Base-by-base conservation (phyloP, 2,797 vertebrate species). In the Serranus cabrilla region DNA sequence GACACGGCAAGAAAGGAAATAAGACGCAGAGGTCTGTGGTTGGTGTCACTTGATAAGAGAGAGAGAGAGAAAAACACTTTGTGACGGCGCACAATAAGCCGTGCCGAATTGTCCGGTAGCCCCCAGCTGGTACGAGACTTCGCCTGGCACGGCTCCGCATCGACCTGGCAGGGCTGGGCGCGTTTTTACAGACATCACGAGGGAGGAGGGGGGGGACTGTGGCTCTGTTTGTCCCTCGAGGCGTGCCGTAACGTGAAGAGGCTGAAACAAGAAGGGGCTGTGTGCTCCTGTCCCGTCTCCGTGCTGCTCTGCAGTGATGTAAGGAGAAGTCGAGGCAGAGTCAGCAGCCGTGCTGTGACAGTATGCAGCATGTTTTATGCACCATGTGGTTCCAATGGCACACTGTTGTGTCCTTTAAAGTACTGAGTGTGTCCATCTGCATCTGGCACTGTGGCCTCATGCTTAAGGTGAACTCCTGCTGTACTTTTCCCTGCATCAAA, bases 231-330 rank as follows among this genome's bases (percentile, higher is more conserved):
- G 54, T 54, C 68, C 71, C 70, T 37, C 0, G 11, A 71, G 90
- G 78, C 62, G 18, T 49, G 59, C 69, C 5, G 58, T 58, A 63
- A 58, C 50, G 21, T n/a, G 23, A 50, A 11, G 17, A 31, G 65
- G 71, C 76, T 50, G 63, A 21, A 63, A 89, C 85, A 91, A 82
- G 74, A 60, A 82, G 67, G 47, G 47, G 11, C 76, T 88, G 84
- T 90, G 86, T 87, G 80, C 17, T 49, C 39, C 37, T 55, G 78
- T 64, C 58, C 78, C 3, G 87, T 85, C 85, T 76, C 86, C 23
- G 25, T 2, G 49, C 78, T 42, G 71, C 85, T 82, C 85, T 12
- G 39, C 23, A 21, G 74, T 65, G 85, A 85, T 80, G 87, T 55
- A 40, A 82, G 60, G 45, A 80, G 72, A 64, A 2, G 57, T 27